Conservation (phyloP, 2,797 vertebrate species). For the Capromys pilorides region DNA sequence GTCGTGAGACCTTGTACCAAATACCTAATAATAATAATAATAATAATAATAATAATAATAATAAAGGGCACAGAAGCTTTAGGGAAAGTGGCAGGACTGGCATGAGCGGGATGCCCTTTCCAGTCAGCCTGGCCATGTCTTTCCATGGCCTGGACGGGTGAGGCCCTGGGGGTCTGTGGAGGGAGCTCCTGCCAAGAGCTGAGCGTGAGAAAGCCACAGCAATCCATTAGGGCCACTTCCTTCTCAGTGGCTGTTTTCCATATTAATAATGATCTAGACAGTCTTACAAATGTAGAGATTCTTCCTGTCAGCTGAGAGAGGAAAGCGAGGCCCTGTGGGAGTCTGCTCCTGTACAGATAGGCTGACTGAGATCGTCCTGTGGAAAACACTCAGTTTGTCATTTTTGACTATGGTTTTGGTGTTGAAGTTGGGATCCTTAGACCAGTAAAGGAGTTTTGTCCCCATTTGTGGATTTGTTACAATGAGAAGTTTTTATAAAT, state of each 20-base stretch:
- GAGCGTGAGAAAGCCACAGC: constrained; percentile 15
- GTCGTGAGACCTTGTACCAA: no score
- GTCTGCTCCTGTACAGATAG: not conserved
- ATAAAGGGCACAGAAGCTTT: not conserved
- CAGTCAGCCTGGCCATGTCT: not conserved
- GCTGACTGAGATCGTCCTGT: not conserved
- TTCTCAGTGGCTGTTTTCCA: constrained; percentile 35
- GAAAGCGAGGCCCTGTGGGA: not conserved
- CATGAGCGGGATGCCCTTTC: not conserved
- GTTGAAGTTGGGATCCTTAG: constrained; percentile 37
- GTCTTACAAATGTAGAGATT: constrained; percentile 17
- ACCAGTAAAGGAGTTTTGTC: not conserved
- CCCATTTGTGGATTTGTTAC: constrained; percentile 23
- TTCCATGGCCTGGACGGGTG: not conserved
- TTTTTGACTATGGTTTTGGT: not conserved
- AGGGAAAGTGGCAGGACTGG: not conserved
- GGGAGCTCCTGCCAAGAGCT: not conserved
- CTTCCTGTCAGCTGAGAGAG: constrained; percentile 7
- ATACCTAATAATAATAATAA: no score
- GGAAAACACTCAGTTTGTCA: not conserved
- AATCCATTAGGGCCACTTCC: not conserved
- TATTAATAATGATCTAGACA: not conserved
- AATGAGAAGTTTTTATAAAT: constrained; percentile 11
- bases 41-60: no score
- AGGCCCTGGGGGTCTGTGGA: not conserved